Conservation (phyloP, 2,113 vertebrate genomes). For the Neopipo cinnamomea region DNA sequence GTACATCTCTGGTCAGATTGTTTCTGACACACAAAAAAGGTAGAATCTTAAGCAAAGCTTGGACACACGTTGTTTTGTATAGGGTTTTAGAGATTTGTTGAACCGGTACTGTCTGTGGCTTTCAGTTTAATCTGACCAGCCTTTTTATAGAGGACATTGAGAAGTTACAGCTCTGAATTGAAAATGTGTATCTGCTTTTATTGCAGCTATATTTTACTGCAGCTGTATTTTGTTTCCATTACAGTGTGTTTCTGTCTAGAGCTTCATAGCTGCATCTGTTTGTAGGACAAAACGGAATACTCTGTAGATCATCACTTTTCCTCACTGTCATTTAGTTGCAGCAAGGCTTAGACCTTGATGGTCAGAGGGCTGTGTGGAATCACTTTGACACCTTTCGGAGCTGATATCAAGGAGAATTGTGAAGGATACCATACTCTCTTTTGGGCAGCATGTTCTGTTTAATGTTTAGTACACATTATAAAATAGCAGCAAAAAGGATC, state of each 20-base stretch:
- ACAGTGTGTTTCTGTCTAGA: not conserved
- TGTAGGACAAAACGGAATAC: not conserved
- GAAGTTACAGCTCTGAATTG: not conserved
- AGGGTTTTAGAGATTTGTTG: not conserved
- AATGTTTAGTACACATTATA: not conserved
- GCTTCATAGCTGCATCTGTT: not conserved
- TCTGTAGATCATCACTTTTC: not conserved
- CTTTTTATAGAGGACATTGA: not conserved
- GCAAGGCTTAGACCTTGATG: not conserved
- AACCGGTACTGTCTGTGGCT: not conserved
- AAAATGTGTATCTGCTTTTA: not conserved
- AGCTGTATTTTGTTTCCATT: constrained; percentile 3
- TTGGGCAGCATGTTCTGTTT: not conserved
- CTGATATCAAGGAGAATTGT: not conserved
- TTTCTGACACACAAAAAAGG: not conserved
- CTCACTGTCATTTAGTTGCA: not conserved
- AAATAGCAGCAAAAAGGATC: not conserved
- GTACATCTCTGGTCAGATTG: not conserved
- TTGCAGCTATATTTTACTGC: not conserved
- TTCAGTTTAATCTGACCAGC: not conserved
- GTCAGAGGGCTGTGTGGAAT: not conserved
- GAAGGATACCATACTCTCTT: not conserved
- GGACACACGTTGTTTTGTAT: not conserved
- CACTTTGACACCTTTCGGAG: not conserved
- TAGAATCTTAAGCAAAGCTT: not conserved